Conservation (phyloP, 1,140 invertebrate species). For the Condylostylus longicornis region DNA sequence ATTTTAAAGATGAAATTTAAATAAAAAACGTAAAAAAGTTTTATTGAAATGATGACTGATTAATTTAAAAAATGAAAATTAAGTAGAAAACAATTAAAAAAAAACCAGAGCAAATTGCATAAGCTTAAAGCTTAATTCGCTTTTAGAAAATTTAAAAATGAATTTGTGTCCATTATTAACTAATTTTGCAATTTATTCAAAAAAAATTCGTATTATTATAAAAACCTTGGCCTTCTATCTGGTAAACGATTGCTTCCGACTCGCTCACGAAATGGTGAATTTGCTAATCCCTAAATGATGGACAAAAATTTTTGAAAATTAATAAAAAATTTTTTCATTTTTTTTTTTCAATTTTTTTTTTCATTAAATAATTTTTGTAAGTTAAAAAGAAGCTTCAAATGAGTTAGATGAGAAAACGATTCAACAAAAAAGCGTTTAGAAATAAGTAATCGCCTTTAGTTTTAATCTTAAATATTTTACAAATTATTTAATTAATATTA, state of each 20-base stretch:
- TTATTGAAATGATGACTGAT: too few relatives aligned
- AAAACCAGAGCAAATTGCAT: too few relatives aligned
- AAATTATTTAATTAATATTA: not conserved
- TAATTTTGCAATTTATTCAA: not conserved
- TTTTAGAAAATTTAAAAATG: too few relatives aligned
- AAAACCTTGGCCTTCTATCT: slow-evolving; percentile 65
- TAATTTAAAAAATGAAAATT: too few relatives aligned
- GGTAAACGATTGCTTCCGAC: slow-evolving; percentile 70
- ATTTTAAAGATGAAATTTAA: too few relatives aligned
- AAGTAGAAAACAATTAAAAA: slow-evolving; percentile 18
- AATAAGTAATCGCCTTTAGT: too few relatives aligned
- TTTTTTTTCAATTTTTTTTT: not conserved
- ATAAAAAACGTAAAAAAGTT: too few relatives aligned
- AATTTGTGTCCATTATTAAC: not conserved
- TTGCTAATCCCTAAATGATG: slow-evolving; percentile 42
- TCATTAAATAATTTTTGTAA: not conserved
- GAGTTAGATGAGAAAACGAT: not conserved
- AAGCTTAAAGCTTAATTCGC: too few relatives aligned
- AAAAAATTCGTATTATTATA: slow-evolving; percentile 11
- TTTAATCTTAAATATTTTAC: too few relatives aligned
- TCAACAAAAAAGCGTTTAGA: slow-evolving; percentile 7
- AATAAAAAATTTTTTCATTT: slow-evolving; percentile 10
- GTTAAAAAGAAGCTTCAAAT: not conserved
- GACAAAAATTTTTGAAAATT: slow-evolving; percentile 15
- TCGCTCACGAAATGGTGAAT: slow-evolving; percentile 70